Base-by-base conservation (phyloP, 2,888 invertebrate species). In the Synanthedon formicaeformis region DNA sequence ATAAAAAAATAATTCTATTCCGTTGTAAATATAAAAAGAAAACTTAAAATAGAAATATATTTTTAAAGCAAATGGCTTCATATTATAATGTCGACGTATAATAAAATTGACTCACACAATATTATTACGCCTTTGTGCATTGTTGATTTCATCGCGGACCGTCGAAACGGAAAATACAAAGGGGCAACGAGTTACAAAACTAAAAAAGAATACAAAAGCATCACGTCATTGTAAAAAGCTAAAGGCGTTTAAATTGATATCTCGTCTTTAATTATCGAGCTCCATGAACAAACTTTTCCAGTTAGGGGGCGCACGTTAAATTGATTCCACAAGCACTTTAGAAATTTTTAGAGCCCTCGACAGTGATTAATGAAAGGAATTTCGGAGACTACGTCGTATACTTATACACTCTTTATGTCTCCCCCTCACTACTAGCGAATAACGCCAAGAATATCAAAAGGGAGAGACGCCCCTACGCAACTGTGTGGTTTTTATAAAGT, bases 361-460 rank as follows among this genome's bases (percentile, higher is more conserved):
- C 86, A 84, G 76, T 83, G 86, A 87, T 87, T 85, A 86, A 87
- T 85, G 83, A 75, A 77, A 69, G 79, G 78, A 79, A 81, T 82
- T 83, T 80, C 59, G 73, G 69, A 78, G 77, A 71, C 73, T 69
- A 71, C 64, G 72, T 74, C 71, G 73, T 69, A 70, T 65, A 23
- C 23, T 23, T 23, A 23, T 23, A 23, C 67, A 59, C 67, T 65
- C 67, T 66, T 65, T 64, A 55, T 55, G 64, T 12, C 10, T 67
- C 69, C 72, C 72, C 74, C 67, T 67, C 59, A 59, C 34, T 52
- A 40, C 40, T 55, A 50, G 58, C 58, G 55, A 72, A 71, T 69
- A 72, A 71, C 70, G 73, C 67, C 68, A 72, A 79, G 75, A 71
- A 73, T 79, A 73, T 69, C 70, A 67, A 73, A 75, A 79, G 41